Evolutionary conservation across 2,113 vertebrate species (phyloP), one percentile per base, ranked within the genome.

Genomic region (Onychorhynchus coronatus): DNA sequence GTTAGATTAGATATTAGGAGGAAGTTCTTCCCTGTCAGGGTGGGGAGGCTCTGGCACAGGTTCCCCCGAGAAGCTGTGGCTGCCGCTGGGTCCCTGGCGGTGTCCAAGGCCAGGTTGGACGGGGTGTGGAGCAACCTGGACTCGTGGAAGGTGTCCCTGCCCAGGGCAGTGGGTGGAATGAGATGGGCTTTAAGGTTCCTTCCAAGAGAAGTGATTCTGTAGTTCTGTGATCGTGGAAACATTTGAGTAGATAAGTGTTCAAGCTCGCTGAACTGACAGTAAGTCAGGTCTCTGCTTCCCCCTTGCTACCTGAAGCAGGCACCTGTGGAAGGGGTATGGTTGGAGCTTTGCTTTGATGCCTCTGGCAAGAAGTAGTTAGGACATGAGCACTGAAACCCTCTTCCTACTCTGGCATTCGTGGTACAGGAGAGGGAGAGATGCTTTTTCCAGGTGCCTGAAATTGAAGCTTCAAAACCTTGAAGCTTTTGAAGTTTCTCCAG

Each of bases 161-260:
- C 55, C 17, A 21, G 2, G 8, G 41, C 47, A 65, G 39, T 4
- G 30, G 30, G 7, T 65, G 49, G 66, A 24, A 35, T 1, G 1
- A 35, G 41, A 8, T 35, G 55, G 6, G 15, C 11, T 73, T 42
- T 42, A 12, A 31, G 42, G 17, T 65, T 30, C 79, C 35, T 42
- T 44, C 12, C 20, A 49, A 6, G 16, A 49, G 17, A 56, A 56
- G 13, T 21, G 21, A 22, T 42, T 49, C 35, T 49, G 11, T 50
- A 56, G 0, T 35, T 80, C 49, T 35, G 0, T 42, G 47, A 9
- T 42, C 8, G 1, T 46, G 47, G 42, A 59, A 50, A 10, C 41
- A 16, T 3, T 53, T 35, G 37, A 35, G 20, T 22, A 19, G 58
- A 9, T n/a, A 42, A 52, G 18, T 5, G 12, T 72, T 58, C 9